These are phyloP conservation scores for Eupithecia tripunctaria DNA, from an alignment of 2,888 invertebrate genomes.

Conservation along the genomic window DNA sequence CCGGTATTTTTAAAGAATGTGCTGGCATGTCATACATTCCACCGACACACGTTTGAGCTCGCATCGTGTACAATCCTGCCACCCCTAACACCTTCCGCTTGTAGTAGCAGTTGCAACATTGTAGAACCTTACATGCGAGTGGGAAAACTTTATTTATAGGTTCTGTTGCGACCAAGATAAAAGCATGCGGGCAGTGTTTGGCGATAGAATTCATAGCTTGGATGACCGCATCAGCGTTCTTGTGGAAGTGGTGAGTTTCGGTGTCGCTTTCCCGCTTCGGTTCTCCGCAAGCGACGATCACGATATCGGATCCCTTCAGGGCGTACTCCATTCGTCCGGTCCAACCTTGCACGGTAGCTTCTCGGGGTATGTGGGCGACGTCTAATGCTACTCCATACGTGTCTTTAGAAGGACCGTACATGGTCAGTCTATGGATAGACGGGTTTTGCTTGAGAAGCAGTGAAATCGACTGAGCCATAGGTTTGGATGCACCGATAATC, in stretches of 20 bases:
- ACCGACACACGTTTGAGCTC: conserved; percentile 33
- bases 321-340: conserved; percentile 26
- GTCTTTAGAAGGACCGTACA: conserved; percentile 23
- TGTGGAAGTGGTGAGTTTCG: conserved; percentile 28
- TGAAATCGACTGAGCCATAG: conserved; percentile 30
- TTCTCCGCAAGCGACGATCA: conserved; percentile 33
- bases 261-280: conserved; percentile 26
- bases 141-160: conserved; percentile 37
- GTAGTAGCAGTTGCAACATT: conserved; percentile 19
- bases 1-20: conserved; percentile 29
- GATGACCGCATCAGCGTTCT: conserved; percentile 34
- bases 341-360: conserved; percentile 31
- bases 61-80: conserved; percentile 31
- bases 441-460: conserved; percentile 34
- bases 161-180: conserved; percentile 34
- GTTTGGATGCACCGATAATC: conserved; percentile 33
- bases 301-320: conserved; percentile 25
- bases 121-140: conserved; percentile 33
- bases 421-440: conserved; percentile 27
- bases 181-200: conserved; percentile 32
- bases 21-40: conserved; percentile 23
- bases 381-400: conserved; percentile 24
- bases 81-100: conserved; percentile 34
- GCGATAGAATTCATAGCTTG: conserved; percentile 27
- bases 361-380: conserved; percentile 26